These are phyloP conservation scores for Coregonus suidteri DNA, from an alignment of 2,797 vertebrate genomes.

Conservation along the genomic window DNA sequence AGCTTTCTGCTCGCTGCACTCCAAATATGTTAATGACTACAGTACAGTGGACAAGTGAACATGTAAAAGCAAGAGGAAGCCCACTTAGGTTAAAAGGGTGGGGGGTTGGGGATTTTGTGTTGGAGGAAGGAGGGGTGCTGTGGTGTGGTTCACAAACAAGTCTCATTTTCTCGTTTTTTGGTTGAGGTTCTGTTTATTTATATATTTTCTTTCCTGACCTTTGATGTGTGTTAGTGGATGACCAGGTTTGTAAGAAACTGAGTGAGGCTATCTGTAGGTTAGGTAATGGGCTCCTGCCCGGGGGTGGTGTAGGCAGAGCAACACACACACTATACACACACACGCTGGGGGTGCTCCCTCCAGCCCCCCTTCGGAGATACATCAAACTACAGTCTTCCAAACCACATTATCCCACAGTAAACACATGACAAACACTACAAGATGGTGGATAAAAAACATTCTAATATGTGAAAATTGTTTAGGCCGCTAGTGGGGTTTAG, in stretches of 20 bases:
- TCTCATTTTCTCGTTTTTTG: constrained; percentile 39
- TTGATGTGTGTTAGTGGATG: constrained; percentile 66
- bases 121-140: constrained; percentile 42
- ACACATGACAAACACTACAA: constrained; percentile 18
- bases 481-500: neutral
- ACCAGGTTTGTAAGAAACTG: constrained; percentile 57
- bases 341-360: constrained; percentile 20
- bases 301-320: constrained; percentile 50
- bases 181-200: constrained; percentile 49
- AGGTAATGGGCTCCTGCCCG: constrained; percentile 60
- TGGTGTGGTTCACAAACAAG: constrained; percentile 63
- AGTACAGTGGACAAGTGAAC: constrained; percentile 79
- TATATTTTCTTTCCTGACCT: constrained; percentile 58
- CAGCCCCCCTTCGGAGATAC: constrained; percentile 32
- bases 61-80: constrained; percentile 69
- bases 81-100: constrained; percentile 70
- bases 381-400: constrained; percentile 45
- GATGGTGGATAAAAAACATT: neutral
- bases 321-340: constrained; percentile 20
- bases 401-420: constrained; percentile 22
- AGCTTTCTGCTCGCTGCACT: constrained; percentile 89
- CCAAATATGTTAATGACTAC: constrained; percentile 87
- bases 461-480: neutral
- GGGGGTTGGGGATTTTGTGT: constrained; percentile 59
- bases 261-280: constrained; percentile 53